Conservation (phyloP, 2,797 vertebrate species). For the Pelodytes ibericus region DNA sequence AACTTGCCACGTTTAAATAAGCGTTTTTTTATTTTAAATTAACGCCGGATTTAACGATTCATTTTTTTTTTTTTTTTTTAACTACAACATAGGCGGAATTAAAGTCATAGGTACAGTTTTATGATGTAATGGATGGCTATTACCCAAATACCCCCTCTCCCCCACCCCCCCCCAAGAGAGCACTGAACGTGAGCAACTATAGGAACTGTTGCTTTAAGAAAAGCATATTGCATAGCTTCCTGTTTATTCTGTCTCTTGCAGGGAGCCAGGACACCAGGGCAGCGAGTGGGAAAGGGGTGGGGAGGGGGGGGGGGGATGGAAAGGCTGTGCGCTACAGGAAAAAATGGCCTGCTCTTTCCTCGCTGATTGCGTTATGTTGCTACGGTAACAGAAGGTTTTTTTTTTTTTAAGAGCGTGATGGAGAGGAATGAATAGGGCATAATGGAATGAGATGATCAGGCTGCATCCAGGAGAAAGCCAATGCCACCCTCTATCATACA, state of each 20-base stretch:
- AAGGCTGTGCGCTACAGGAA: constrained; percentile 60
- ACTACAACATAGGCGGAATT: no score
- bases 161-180: no score
- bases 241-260: neutral
- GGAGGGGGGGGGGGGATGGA: constrained; percentile 59
- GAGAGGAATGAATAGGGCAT: constrained; percentile 67
- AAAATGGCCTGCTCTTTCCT: constrained; percentile 68
- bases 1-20: no score
- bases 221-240: no score
- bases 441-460: constrained; percentile 68
- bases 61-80: no score
- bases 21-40: no score
- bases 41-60: no score
- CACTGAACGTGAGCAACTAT: no score
- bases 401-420: constrained; percentile 71
- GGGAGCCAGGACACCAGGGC: neutral
- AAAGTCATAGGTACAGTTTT: no score
- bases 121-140: no score
- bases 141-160: no score
- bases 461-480: constrained; percentile 59
- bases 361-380: constrained; percentile 70
- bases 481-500: constrained; percentile 50
- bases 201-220: no score
- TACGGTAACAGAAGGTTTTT: constrained; percentile 74
- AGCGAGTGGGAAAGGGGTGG: constrained; percentile 58